Evolutionary conservation across 2,888 invertebrate genomes (phyloP), one percentile per base, ranked within the genome.

Genomic region (Graphium colonna): DNA sequence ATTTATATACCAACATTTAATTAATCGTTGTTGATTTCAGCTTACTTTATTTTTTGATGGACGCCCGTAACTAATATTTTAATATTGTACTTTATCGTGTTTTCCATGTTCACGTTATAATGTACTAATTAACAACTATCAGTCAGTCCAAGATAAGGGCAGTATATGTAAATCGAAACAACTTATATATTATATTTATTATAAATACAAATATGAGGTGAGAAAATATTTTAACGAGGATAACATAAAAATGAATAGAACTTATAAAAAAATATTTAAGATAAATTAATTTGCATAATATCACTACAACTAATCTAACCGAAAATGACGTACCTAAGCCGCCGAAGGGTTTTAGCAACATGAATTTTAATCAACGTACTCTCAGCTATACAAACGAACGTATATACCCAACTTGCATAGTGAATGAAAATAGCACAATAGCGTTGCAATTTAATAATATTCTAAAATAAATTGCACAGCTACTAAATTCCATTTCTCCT

Each of bases 341-440:
- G 39, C 43, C 28, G 44, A 49, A 54, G 49, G 53, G 49, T 54
- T 54, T 44, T 38, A 39, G 39, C 38, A 26, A 16, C 44, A 54
- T 54, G 49, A 49, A 54, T 54, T 54, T 54, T 45, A 54, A 54
- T 54, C 49, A 44, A 53, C 49, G 49, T 44, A 49, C 53, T 49
- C 49, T 45, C 49, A 52, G 52, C 47, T 42, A 44, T 39, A 54
- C 53, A 49, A 53, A 49, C 39, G 53, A 49, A 54, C 49, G 49
- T 54, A 54, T 45, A 44, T 44, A 49, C 44, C 43, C 40, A 49
- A 54, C 49, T 54, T 54, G 40, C 44, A 54, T 54, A 54, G 49
- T 49, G 49, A 33, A 54, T 49, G 40, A 15, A 49, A 49, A 54
- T 48, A 28, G 52, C 52, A 15, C 36, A 38, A 52, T 48, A 47